phyloP scores from a whole-genome alignment of 1,140 invertebrate species.

The Trachelipus rathkii region DNA sequence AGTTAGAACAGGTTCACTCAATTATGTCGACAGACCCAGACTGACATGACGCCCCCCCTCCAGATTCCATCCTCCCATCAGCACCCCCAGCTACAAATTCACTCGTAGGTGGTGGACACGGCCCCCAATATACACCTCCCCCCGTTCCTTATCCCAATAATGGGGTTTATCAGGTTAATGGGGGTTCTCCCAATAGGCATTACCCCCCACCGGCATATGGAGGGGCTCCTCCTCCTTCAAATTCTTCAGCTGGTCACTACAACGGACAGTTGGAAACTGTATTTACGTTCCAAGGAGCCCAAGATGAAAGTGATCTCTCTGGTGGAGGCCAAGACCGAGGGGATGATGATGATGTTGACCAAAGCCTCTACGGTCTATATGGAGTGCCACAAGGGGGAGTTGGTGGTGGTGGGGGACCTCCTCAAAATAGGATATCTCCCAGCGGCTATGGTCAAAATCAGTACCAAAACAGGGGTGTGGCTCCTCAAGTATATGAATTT shows the following conservation, averaged over 20 bases:
- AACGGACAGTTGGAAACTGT: slow-evolving; percentile 42
- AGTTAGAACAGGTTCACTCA: slow-evolving; percentile 90
- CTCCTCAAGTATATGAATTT: slow-evolving; percentile 44
- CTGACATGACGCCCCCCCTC: slow-evolving; percentile 45
- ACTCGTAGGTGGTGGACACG: slow-evolving; percentile 8
- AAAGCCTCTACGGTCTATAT: slow-evolving; percentile 39
- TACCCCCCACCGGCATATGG: slow-evolving; percentile 25
- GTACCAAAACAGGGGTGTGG: slow-evolving; percentile 33
- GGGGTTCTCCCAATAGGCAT: slow-evolving; percentile 32
- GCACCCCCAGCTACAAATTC: slow-evolving; percentile 25
- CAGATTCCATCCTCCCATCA: slow-evolving; percentile 25
- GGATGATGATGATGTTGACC: slow-evolving; percentile 37
- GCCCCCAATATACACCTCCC: slow-evolving; percentile 21
- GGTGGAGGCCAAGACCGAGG: slow-evolving; percentile 29
- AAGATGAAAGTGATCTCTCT: slow-evolving; percentile 21
- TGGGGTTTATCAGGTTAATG: slow-evolving; percentile 18
- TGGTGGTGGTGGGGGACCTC: not conserved
- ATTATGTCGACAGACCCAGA: slow-evolving; percentile 77
- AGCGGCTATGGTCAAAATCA: slow-evolving; percentile 35
- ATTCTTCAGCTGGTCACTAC: slow-evolving; percentile 34
- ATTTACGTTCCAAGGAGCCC: slow-evolving; percentile 36
- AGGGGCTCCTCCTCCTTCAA: slow-evolving; percentile 32
- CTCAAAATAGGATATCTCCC: slow-evolving; percentile 38
- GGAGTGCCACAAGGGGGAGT: slow-evolving; percentile 37
- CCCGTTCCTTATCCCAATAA: slow-evolving; percentile 6